These are phyloP conservation scores for Gallinago nigripennis DNA, from an alignment of 2,797 vertebrate species.

Conservation along the genomic window DNA sequence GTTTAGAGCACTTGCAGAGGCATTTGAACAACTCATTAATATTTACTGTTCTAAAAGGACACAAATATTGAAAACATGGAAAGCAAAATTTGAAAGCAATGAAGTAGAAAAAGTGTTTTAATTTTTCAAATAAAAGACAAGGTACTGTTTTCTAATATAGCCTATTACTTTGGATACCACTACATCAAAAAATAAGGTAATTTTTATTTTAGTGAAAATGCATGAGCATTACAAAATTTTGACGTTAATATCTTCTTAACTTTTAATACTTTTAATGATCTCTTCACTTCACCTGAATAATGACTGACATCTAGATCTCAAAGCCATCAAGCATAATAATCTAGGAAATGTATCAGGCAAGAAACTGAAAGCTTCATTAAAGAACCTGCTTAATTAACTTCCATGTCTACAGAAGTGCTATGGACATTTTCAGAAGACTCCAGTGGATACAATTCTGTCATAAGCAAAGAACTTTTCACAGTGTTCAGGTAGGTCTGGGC, in stretches of 20 bases:
- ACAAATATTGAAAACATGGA: neutral
- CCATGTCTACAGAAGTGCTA: neutral
- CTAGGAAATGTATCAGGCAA: neutral
- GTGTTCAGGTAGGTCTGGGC: neutral
- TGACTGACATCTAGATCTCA: slow-evolving; percentile 4
- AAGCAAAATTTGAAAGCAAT: neutral
- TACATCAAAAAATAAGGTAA: neutral
- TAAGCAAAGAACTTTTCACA: neutral
- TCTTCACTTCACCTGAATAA: neutral
- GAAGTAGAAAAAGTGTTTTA: neutral
- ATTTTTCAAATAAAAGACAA: neutral
- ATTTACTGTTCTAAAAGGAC: neutral
- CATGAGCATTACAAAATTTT: neutral
- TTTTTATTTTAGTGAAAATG: neutral
- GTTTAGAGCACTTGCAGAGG: neutral
- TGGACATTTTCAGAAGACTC: neutral
- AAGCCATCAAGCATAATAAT: neutral
- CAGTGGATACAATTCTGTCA: neutral
- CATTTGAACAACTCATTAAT: neutral
- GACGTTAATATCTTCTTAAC: neutral
- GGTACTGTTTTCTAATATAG: neutral
- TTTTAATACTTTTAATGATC: neutral
- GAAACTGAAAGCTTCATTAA: neutral
- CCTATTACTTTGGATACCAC: neutral
- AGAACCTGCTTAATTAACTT: neutral